Evolutionary conservation across 2,797 vertebrate genomes (phyloP), one percentile per base, ranked within the genome.

Genomic region (Crocidura indochinensis): DNA sequence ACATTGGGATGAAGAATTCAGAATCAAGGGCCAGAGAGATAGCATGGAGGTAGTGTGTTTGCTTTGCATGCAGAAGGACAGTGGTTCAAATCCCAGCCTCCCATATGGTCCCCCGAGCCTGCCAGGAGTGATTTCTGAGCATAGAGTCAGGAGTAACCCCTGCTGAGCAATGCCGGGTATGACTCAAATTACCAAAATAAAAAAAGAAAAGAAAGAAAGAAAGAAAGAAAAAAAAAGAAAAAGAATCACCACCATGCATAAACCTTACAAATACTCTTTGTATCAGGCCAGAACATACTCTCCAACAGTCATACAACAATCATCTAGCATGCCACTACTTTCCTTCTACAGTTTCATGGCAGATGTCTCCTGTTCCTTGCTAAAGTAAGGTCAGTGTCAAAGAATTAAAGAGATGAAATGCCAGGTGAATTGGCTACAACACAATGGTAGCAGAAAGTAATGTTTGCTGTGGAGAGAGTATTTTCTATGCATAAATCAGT

Each of bases 371-470:
- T 88, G 0, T 75, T 65, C 72, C 14, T 75, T 77, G 56, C 53
- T 51, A 95, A 95, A 75, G 69, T 78, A 62, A 82, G 75, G 29
- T 51, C 88, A 27, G 14, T 19, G 46, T 71, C 31, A 64, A 75
- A 29, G 90, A 94, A n/a, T 76, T 26, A 92, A 38, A 71, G 88
- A 73, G 77, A 91, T 87, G 81, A 51, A 0, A 84, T 71, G 64
- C 95, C 94, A 93, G 11, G 46, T 8, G 8, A 38, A 20, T 4
- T 62, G 68, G 53, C 0, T n/a, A 47, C n/a, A 94, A 64, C 76
- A 89, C 15, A 91, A 87, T 0, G 24, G 15, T 17, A 94, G 74
- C 76, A 8, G 22, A 26, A 65, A 90, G 84, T 8, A 68, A 51
- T 62, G 0, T 29, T 68, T 5, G 14, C 0, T 4, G 38, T 24